These are phyloP conservation scores for Salticus scenicus DNA, from an alignment of 2,888 invertebrate genomes.

Conservation along the genomic window DNA sequence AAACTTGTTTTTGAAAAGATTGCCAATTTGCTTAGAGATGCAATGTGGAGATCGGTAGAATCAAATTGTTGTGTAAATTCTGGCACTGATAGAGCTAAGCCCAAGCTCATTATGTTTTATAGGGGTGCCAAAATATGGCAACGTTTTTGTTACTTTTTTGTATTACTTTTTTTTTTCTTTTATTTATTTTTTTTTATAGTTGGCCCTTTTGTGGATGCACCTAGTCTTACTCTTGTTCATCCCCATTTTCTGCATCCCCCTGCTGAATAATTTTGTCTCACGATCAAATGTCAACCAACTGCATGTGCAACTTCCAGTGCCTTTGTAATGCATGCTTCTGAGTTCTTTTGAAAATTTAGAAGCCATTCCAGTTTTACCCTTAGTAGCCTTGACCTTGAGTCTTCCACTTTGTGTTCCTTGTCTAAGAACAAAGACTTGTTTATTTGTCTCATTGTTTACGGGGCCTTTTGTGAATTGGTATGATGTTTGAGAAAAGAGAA, in stretches of 20 bases:
- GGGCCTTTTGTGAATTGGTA: constrained; percentile 67
- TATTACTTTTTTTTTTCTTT: no score
- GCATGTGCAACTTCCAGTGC: constrained; percentile 70
- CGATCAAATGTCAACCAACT: constrained; percentile 67
- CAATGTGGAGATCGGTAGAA: constrained; percentile 63
- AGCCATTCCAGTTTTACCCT: constrained; percentile 68
- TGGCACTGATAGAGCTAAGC: constrained; percentile 62
- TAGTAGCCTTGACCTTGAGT: constrained; percentile 70
- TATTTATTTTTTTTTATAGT: constrained; percentile 46
- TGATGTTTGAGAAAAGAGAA: constrained; percentile 57
- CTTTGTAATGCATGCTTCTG: constrained; percentile 70
- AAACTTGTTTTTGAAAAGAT: constrained; percentile 35
- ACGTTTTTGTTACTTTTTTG: constrained; percentile 36
- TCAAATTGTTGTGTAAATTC: constrained; percentile 55
- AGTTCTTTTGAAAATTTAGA: constrained; percentile 68
- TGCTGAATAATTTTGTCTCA: constrained; percentile 58
- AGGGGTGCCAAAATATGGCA: constrained; percentile 67
- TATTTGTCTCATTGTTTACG: constrained; percentile 69
- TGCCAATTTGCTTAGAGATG: constrained; percentile 50
- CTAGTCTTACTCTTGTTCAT: constrained; percentile 65
- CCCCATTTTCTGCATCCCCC: constrained; percentile 48
- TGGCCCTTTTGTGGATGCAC: constrained; percentile 66
- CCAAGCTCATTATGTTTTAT: constrained; percentile 54
- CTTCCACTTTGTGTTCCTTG: constrained; percentile 70
- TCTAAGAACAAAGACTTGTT: constrained; percentile 68